Percentiles rank a stretch among this genome's conserved stretches.
These are phyloP conservation scores for Perognathus longimembris DNA, from an alignment of 2,113 vertebrate species.

Conservation along the genomic window DNA sequence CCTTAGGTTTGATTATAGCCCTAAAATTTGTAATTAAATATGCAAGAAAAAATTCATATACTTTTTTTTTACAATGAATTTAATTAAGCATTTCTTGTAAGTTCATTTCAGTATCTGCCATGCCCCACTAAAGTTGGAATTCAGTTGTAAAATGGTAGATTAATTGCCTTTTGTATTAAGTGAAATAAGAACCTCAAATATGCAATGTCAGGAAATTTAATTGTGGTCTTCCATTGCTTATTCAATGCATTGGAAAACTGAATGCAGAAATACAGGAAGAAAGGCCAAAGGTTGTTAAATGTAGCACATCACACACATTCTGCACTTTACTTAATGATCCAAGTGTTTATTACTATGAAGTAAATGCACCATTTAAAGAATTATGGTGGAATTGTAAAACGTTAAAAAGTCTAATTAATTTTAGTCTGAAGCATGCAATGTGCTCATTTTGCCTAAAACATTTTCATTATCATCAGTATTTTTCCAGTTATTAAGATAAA, in stretches of 20 bases:
- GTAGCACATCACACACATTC: conserved; percentile 90
- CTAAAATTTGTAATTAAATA: conserved; percentile 80
- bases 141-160: conserved; percentile 88
- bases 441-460: conserved; percentile 84
- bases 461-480: conserved; percentile 83
- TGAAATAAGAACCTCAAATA: conserved; percentile 92
- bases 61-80: conserved; percentile 91
- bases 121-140: conserved; percentile 90
- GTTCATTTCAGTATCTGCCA: conserved; percentile 90
- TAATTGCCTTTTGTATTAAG: conserved; percentile 93
- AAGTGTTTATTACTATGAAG: conserved; percentile 92
- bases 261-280: conserved; percentile 82
- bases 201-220: conserved; percentile 93
- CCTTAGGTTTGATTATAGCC: conserved; percentile 69
- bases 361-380: conserved; percentile 90
- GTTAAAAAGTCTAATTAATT: conserved; percentile 90
- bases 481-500: conserved; percentile 83
- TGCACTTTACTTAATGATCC: conserved; percentile 94
- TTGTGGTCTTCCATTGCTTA: conserved; percentile 91
- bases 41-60: conserved; percentile 76
- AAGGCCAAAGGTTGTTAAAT: conserved; percentile 91
- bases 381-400: conserved; percentile 86
- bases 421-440: conserved; percentile 84
- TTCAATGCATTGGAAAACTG: conserved; percentile 87
- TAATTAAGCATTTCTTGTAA: conserved; percentile 92